Percentiles rank a stretch among this genome's conserved stretches.
These are phyloP conservation scores for Acanthacorydalis orientalis DNA, from an alignment of 2,888 invertebrate genomes.

Conservation along the genomic window DNA sequence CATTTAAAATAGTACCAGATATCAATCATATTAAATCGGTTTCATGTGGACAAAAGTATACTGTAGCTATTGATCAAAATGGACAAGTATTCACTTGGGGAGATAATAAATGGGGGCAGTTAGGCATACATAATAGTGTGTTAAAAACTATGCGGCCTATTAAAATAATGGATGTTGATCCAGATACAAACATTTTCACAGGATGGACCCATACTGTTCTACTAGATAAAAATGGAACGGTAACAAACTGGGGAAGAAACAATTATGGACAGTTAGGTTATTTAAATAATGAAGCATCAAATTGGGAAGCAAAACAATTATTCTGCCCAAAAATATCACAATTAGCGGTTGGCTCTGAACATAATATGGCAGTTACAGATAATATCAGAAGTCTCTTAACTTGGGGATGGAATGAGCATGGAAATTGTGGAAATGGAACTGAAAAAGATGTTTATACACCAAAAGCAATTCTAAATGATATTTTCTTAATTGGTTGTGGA, in stretches of 20 bases:
- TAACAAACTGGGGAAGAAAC: slow-evolving; percentile 68
- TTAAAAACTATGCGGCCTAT: slow-evolving; percentile 33
- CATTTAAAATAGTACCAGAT: slow-evolving; percentile 35
- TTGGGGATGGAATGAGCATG: slow-evolving; percentile 89
- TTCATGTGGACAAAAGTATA: slow-evolving; percentile 70
- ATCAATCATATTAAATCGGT: slow-evolving; percentile 40
- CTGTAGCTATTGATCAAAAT: slow-evolving; percentile 35
- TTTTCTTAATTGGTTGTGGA: slow-evolving; percentile 26
- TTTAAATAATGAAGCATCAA: slow-evolving; percentile 21
- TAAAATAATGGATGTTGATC: slow-evolving; percentile 30
- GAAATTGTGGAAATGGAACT: slow-evolving; percentile 58
- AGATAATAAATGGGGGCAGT: slow-evolving; percentile 68
- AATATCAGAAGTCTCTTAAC: slow-evolving; percentile 39
- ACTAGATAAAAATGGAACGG: slow-evolving; percentile 39
- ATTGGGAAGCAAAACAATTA: slow-evolving; percentile 29
- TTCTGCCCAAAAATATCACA: slow-evolving; percentile 33
- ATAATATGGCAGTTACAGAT: slow-evolving; percentile 51
- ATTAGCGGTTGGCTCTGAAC: slow-evolving; percentile 61
- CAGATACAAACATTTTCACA: slow-evolving; percentile 31
- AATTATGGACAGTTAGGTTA: slow-evolving; percentile 61
- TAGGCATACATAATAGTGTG: slow-evolving; percentile 39
- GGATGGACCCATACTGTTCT: slow-evolving; percentile 70
- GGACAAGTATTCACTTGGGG: slow-evolving; percentile 61
- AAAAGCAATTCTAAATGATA: slow-evolving; percentile 18
- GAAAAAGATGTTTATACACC: slow-evolving; percentile 28